Conservation (phyloP, 2,113 vertebrate genomes). For the Gorsachius goisagi region DNA sequence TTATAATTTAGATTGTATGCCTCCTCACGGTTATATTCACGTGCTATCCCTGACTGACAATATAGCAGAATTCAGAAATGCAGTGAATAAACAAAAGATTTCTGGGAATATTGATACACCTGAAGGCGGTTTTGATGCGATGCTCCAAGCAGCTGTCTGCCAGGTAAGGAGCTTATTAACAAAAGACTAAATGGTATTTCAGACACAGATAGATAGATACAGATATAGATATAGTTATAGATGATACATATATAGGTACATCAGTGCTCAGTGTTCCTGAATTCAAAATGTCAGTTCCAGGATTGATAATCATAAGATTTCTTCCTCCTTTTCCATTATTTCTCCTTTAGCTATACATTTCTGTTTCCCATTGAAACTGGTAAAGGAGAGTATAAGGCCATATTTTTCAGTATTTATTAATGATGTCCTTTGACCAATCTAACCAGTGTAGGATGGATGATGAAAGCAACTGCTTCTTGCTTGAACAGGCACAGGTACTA, state of each 20-base stretch:
- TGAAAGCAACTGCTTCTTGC: background rate
- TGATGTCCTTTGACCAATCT: background rate
- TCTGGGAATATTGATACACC: constrained; percentile 97
- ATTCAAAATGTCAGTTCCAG: background rate
- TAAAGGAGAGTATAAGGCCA: background rate
- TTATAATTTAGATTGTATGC: constrained; percentile 90
- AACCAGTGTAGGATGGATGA: background rate
- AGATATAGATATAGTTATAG: too few relatives aligned
- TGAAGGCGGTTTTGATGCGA: constrained; percentile 94
- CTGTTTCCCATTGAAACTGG: background rate
- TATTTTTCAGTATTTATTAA: background rate
- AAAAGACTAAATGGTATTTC: background rate
- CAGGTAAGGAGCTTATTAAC: constrained; percentile 77
- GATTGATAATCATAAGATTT: background rate
- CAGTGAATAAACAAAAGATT: constrained; percentile 90
- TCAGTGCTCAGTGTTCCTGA: background rate
- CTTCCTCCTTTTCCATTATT: background rate
- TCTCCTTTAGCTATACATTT: background rate
- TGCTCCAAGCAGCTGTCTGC: constrained; percentile 95
- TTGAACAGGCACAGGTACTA: background rate
- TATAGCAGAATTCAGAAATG: constrained; percentile 89
- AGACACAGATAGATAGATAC: background rate
- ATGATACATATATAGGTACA: background rate
- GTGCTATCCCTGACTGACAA: constrained; percentile 92
- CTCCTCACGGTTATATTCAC: constrained; percentile 94